Evolutionary conservation across 37 sponge, comb jelly and placozoan genomes (phyloP), one percentile per base, ranked within the genome.

Genomic region (Theonella swinhoei): DNA sequence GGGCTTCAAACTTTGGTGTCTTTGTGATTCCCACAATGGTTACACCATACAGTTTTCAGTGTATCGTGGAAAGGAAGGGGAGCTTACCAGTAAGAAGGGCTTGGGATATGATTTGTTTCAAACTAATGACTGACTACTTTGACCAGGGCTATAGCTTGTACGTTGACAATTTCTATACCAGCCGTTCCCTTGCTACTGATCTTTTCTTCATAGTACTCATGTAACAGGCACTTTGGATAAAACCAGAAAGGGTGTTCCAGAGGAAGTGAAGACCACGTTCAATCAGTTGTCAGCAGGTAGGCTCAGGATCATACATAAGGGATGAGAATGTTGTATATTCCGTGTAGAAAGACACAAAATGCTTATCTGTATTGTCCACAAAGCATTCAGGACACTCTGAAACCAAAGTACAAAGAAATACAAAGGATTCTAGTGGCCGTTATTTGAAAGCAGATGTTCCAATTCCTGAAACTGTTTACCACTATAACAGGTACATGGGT

Each of bases 61-160:
- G 34, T 87, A 87, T 41, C 43, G 73, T 75, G 88, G 88, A 73
- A 76, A 62, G n/a, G 23, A 36, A 22, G 68, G 72, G 7, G 68
- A 66, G n/a, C 22, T 24, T 9, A 66, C 26, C 14, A 28, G 29
- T 20, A 30, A 25, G 9, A 66, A 24, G 22, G 68, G 68, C 22
- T 24, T 66, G 9, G 26, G 68, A 25, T 66, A 66, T 66, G 68
- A 66, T 66, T n/a, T n/a, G n/a, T n/a, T n/a, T 88, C 4, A 62
- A 63, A n/a, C 25, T 72, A 4, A 35, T 88, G 38, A 8, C 37
- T 0, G 1, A 60, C 9, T 42, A 69, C 9, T 83, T 39, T 62
- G 30, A 38, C 68, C 89, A 88, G 64, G 89, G 89, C 26, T 88
- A 88, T 58, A n/a, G 39, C 26, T 22, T 88, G n/a, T 88, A 72